Percentiles rank a stretch among this genome's conserved stretches.
Conservation (phyloP, 1,140 invertebrate species). For the Magallana ariakensis region DNA sequence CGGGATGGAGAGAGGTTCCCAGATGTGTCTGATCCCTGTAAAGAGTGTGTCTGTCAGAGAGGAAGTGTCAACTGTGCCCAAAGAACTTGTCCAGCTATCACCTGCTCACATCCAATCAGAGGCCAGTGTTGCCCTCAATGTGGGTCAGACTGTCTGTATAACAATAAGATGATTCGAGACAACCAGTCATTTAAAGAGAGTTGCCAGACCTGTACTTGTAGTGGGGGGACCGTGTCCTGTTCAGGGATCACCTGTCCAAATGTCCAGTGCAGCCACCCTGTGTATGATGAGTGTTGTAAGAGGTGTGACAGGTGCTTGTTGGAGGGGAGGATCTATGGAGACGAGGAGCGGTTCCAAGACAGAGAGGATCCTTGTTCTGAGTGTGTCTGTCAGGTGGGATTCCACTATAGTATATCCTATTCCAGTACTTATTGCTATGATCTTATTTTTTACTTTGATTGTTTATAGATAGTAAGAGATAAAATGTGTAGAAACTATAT, state of each 20-base stretch:
- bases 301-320: constrained; percentile 63
- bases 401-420: no score
- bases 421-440: no score
- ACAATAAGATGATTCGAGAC: constrained; percentile 54
- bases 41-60: constrained; percentile 62
- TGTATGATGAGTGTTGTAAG: constrained; percentile 60
- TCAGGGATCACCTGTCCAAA: constrained; percentile 46
- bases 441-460: no score
- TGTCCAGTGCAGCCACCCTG: constrained; percentile 59
- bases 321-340: constrained; percentile 48
- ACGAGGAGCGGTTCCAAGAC: constrained; percentile 60
- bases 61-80: constrained; percentile 55
- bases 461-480: no score
- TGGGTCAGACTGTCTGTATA: constrained; percentile 59
- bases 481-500: no score
- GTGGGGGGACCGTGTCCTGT: constrained; percentile 60
- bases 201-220: constrained; percentile 62
- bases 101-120: constrained; percentile 56
- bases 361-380: constrained; percentile 59
- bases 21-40: constrained; percentile 60
- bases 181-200: constrained; percentile 55
- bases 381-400: constrained; percentile 68
- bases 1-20: constrained; percentile 60
- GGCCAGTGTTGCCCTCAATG: constrained; percentile 60
- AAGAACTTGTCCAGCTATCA: constrained; percentile 45